phyloP scores from a whole-genome alignment of 2,888 invertebrate species.

The Nomada fabriciana region DNA sequence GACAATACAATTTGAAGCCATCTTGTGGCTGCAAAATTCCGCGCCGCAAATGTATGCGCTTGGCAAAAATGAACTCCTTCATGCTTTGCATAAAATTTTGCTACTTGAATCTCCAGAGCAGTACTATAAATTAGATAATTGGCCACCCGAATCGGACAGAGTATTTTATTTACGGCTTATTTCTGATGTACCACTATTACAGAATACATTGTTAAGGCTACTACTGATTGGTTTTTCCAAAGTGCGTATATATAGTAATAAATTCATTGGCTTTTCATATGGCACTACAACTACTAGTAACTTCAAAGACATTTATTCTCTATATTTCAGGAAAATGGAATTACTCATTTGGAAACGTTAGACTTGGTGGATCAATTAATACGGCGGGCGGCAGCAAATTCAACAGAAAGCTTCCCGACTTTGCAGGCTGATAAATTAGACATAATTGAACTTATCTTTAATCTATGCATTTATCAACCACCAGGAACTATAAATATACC shows the following conservation, averaged over 20 bases:
- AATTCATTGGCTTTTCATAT: conserved; percentile 17
- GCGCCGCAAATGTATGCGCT: conserved; percentile 91
- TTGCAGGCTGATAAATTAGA: conserved; percentile 92
- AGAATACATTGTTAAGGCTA: conserved; percentile 93
- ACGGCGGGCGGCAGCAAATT: conserved; percentile 92
- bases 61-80: conserved; percentile 89
- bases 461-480: conserved; percentile 95
- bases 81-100: conserved; percentile 92
- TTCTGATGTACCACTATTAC: conserved; percentile 94
- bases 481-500: conserved; percentile 97
- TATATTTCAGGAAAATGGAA: conserved; percentile 90
- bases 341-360: conserved; percentile 92
- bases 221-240: conserved; percentile 92
- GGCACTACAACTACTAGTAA: no score
- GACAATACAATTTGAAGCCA: conserved; percentile 92
- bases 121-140: conserved; percentile 93
- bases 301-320: background rate
- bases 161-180: conserved; percentile 91
- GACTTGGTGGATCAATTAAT: conserved; percentile 95
- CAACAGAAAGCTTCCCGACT: conserved; percentile 89
- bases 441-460: conserved; percentile 95
- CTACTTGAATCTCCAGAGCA: conserved; percentile 92
- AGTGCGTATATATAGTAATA: conserved; percentile 77
- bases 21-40: conserved; percentile 94
- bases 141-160: conserved; percentile 97